Conservation (phyloP, 1,140 invertebrate species). For the Muscidifurax raptorellus region DNA sequence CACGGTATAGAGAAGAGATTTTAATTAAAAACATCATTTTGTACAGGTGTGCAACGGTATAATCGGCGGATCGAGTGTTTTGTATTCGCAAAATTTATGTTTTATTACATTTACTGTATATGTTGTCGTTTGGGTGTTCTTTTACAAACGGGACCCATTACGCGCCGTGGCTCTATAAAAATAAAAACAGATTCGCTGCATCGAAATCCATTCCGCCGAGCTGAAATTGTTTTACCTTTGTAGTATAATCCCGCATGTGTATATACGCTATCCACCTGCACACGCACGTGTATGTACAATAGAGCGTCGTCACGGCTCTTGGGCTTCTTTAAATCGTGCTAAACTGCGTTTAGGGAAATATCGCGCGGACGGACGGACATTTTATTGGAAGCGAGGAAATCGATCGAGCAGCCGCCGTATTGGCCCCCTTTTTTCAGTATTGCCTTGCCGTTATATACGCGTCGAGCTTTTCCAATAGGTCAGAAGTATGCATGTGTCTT, state of each 20-base stretch:
- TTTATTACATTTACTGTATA: too few relatives aligned
- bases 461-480: not conserved
- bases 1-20: not conserved
- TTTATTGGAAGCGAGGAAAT: conserved; percentile 33
- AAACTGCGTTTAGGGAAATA: conserved; percentile 19
- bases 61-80: too few relatives aligned
- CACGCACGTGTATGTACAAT: too few relatives aligned
- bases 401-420: not conserved
- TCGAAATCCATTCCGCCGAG: too few relatives aligned
- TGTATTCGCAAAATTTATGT: too few relatives aligned
- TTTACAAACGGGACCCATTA: too few relatives aligned
- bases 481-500: conserved; percentile 22
- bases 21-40: not conserved
- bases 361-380: conserved; percentile 10
- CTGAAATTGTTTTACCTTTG: not conserved
- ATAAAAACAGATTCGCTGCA: too few relatives aligned
- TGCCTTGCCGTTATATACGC: not conserved
- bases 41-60: not conserved
- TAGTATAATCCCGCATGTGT: too few relatives aligned
- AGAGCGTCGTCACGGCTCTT: too few relatives aligned
- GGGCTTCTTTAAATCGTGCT: not conserved
- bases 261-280: too few relatives aligned
- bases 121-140: too few relatives aligned
- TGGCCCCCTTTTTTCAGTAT: not conserved
- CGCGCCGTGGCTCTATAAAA: too few relatives aligned